Evolutionary conservation across 2,888 invertebrate species (phyloP).

Genomic region (Fabriciana adippe): DNA sequence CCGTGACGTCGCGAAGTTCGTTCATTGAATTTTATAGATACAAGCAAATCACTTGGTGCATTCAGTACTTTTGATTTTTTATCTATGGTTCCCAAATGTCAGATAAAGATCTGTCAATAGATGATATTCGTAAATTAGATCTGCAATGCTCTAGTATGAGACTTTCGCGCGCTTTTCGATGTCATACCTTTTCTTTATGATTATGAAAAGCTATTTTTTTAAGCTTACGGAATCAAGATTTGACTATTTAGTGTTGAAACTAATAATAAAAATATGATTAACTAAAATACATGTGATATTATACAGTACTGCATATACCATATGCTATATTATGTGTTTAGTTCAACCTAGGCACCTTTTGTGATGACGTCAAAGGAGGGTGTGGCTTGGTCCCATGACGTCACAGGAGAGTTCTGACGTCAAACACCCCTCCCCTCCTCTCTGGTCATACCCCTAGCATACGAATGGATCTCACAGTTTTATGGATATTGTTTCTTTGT

Average conservation of each 20-base stretch:
- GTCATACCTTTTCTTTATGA: no score
- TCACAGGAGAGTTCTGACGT: slow-evolving; percentile 79
- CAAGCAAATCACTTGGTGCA: slow-evolving; percentile 56
- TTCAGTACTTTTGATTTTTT: slow-evolving; percentile 39
- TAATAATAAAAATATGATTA: no score
- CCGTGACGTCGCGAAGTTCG: slow-evolving; percentile 71
- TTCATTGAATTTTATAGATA: slow-evolving; percentile 78
- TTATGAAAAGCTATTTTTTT: no score
- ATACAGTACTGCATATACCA: no score
- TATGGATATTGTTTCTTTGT: slow-evolving; percentile 66
- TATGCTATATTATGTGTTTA: not conserved
- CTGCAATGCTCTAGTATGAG: no score
- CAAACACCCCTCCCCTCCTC: slow-evolving; percentile 56
- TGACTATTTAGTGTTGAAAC: no score
- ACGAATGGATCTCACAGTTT: slow-evolving; percentile 62
- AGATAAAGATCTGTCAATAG: no score
- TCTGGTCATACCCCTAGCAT: slow-evolving; percentile 52
- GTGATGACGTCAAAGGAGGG: slow-evolving; percentile 77
- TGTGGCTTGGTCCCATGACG: slow-evolving; percentile 76
- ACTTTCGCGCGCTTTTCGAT: no score
- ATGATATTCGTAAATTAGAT: no score
- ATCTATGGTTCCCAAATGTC: not conserved
- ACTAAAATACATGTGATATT: no score
- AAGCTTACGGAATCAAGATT: no score
- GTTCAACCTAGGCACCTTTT: slow-evolving; percentile 45